phyloP scores from a whole-genome alignment of 2,888 invertebrate species.

The Diarsia brunnea region DNA sequence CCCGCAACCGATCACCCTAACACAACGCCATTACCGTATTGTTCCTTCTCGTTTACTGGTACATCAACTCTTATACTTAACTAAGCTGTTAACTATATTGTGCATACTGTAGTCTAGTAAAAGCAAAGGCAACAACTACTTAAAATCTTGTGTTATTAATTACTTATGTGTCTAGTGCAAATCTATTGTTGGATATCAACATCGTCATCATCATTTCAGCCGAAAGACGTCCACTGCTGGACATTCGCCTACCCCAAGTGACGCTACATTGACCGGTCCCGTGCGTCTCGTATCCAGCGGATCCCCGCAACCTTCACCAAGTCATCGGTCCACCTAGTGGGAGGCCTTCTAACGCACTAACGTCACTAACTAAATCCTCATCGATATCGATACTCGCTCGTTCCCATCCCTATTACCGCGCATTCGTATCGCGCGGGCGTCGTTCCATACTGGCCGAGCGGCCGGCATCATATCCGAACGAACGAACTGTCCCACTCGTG shows the following conservation, averaged over 20 bases:
- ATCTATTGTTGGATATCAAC: neutral
- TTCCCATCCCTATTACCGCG: conserved; percentile 76
- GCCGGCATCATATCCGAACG: conserved; percentile 89
- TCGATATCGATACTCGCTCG: conserved; percentile 68
- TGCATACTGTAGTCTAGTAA: neutral
- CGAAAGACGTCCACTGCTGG: no score
- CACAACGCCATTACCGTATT: neutral
- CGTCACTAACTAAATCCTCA: conserved; percentile 28
- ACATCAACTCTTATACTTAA: no score
- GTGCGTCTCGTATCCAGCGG: no score
- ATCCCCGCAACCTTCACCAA: no score
- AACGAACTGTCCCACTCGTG: conserved; percentile 84
- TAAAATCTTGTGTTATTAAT: neutral
- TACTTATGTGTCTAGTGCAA: neutral
- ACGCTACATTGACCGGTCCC: no score
- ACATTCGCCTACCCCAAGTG: no score
- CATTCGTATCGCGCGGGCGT: conserved; percentile 74
- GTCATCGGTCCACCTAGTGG: no score
- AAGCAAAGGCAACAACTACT: neutral
- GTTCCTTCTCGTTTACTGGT: neutral
- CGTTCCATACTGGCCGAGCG: conserved; percentile 84
- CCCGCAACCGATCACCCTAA: neutral
- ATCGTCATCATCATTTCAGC: no score
- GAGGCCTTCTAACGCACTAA: no score
- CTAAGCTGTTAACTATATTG: neutral